Evolutionary conservation across 2,797 vertebrate genomes (phyloP).

Genomic region (Steatocranus sp.): DNA sequence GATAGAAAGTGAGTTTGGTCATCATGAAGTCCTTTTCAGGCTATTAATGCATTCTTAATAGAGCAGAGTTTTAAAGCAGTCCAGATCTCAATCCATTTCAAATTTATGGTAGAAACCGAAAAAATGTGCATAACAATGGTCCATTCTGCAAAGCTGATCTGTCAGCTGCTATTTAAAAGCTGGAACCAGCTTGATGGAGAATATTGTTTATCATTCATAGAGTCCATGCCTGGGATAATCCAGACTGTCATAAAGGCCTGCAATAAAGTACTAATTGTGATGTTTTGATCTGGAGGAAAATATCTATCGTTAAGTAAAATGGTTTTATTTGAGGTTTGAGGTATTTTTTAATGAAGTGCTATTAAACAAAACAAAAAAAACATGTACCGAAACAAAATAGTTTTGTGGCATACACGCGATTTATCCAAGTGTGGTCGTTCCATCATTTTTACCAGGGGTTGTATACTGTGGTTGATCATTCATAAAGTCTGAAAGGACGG

Average conservation of each 20-base stretch:
- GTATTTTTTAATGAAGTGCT: neutral
- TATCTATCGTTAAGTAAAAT: neutral
- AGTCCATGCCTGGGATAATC: neutral
- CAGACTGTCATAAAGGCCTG: neutral
- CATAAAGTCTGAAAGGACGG: neutral
- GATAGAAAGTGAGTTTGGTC: neutral
- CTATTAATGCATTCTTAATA: neutral
- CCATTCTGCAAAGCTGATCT: neutral
- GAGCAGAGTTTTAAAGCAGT: neutral
- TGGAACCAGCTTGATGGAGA: neutral
- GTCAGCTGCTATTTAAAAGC: neutral
- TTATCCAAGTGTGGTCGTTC: neutral
- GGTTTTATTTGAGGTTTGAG: neutral
- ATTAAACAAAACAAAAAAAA: neutral
- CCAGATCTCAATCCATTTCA: neutral
- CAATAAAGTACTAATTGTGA: neutral
- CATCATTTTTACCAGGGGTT: neutral
- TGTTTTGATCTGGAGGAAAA: neutral
- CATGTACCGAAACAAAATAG: neutral
- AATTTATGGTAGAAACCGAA: neutral
- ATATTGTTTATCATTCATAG: neutral
- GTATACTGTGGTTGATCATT: neutral
- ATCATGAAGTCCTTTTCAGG: neutral
- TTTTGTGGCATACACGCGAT: neutral
- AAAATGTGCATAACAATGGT: neutral